Evolutionary conservation across 1,140 invertebrate species (phyloP).

Genomic region (Antheraea pernyi): DNA sequence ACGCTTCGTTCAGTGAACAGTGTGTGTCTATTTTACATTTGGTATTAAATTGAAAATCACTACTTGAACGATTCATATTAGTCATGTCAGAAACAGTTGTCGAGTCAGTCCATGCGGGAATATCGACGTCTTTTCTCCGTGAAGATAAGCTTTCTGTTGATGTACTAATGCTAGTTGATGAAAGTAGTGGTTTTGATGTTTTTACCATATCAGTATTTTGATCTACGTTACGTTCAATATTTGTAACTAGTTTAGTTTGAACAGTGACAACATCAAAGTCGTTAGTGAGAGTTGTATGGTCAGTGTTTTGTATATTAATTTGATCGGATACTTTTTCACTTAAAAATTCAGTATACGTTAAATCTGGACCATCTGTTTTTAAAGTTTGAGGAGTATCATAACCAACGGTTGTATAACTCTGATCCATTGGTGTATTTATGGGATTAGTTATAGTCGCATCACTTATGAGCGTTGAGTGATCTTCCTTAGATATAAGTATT

Average conservation of each 20-base stretch:
- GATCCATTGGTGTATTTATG: too few species aligned
- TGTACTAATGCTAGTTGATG: constrained; percentile 44
- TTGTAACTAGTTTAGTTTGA: background rate
- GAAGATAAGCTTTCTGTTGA: constrained; percentile 62
- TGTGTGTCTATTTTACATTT: constrained; percentile 83
- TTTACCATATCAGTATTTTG: background rate
- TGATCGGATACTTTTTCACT: background rate
- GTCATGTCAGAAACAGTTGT: constrained; percentile 53
- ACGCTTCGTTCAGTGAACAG: constrained; percentile 84
- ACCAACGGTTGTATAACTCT: too few species aligned
- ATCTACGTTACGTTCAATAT: background rate
- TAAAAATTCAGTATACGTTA: background rate
- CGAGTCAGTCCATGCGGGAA: constrained; percentile 69
- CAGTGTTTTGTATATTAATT: background rate
- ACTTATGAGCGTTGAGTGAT: too few species aligned
- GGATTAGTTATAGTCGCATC: too few species aligned
- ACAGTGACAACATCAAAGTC: background rate
- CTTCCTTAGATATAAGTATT: too few species aligned
- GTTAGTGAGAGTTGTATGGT: background rate
- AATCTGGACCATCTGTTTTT: too few species aligned
- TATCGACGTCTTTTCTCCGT: constrained; percentile 65
- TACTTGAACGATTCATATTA: constrained; percentile 42
- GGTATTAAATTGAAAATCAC: constrained; percentile 58
- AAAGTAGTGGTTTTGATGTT: constrained; percentile 24
- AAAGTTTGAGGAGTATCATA: too few species aligned